A percentile compares a stretch with the other conserved stretches of the same genome.
phyloP scores from a whole-genome alignment of 1,140 invertebrate species.

The Euwallacea fornicatus region DNA sequence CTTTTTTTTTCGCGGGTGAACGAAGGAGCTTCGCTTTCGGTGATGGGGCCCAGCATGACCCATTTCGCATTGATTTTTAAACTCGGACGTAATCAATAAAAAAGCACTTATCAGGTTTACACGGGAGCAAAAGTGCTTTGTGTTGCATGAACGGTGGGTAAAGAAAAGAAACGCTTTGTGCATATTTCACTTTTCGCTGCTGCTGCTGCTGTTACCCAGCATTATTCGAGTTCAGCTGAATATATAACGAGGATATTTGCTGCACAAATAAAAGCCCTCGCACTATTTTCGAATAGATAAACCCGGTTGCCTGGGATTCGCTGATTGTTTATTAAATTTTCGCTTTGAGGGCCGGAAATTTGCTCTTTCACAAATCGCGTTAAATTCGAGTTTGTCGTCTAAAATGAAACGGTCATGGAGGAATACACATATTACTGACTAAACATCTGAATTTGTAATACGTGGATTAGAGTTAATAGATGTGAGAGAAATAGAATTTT shows the following conservation, averaged over 20 bases:
- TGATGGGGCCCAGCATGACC: too few relatives aligned
- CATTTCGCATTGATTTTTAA: too few relatives aligned
- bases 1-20: too few relatives aligned
- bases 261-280: not conserved
- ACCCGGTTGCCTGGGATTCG: not conserved
- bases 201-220: not conserved
- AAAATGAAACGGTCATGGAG: too few relatives aligned
- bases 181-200: not conserved
- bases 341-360: not conserved
- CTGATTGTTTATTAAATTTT: constrained; percentile 7
- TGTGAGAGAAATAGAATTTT: too few relatives aligned
- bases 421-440: too few relatives aligned
- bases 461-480: too few relatives aligned
- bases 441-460: too few relatives aligned
- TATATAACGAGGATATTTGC: constrained; percentile 4
- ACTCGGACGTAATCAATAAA: too few relatives aligned
- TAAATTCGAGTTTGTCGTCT: too few relatives aligned
- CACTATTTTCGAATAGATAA: constrained; percentile 6
- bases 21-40: too few relatives aligned
- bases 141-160: not conserved
- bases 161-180: not conserved
- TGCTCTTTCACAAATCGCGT: not conserved
- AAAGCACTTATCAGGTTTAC: not conserved
- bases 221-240: constrained; percentile 6
- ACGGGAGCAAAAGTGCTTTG: not conserved